phyloP scores from a whole-genome alignment of 2,113 vertebrate genomes.

The Gymnocephalus cernua region DNA sequence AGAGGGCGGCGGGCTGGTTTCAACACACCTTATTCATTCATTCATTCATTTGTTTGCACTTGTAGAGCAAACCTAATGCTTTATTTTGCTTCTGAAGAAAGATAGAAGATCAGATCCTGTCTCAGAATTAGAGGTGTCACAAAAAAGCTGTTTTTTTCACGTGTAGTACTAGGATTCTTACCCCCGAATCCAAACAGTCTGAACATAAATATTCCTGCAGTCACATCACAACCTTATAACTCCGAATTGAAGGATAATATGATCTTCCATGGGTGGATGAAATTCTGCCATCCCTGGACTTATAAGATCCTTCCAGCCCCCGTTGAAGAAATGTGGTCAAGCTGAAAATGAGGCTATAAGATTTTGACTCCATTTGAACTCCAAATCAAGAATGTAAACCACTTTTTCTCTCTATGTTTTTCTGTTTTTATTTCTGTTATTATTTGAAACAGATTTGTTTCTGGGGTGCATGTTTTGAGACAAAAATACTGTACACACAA shows the following conservation, averaged over 20 bases:
- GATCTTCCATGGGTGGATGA: conserved; percentile 57
- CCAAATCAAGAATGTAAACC: not conserved
- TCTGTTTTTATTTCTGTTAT: not conserved
- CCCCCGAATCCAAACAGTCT: conserved; percentile 44
- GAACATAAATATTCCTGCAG: conserved; percentile 65
- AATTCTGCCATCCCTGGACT: conserved; percentile 52
- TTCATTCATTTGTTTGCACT: conserved; percentile 23
- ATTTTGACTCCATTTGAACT: conserved; percentile 6
- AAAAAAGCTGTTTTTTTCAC: not conserved
- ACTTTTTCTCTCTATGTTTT: not conserved
- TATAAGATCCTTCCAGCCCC: conserved; percentile 60
- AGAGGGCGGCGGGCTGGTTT: conserved; percentile 9
- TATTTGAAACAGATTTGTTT: not conserved
- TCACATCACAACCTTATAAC: conserved; percentile 73
- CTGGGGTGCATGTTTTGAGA: not conserved
- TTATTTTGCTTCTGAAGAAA: not conserved
- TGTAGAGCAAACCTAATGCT: not conserved
- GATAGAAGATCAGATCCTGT: not conserved
- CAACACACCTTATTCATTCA: not conserved
- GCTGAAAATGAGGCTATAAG: conserved; percentile 31
- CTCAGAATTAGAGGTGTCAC: conserved; percentile 9
- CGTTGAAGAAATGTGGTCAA: conserved; percentile 51
- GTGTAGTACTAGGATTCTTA: conserved; percentile 14
- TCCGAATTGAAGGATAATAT: conserved; percentile 67
- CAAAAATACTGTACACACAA: not conserved